A percentile compares a stretch with the other conserved stretches of the same genome.
Conservation (phyloP, 2,888 invertebrate species). For the Eupithecia inturbata region DNA sequence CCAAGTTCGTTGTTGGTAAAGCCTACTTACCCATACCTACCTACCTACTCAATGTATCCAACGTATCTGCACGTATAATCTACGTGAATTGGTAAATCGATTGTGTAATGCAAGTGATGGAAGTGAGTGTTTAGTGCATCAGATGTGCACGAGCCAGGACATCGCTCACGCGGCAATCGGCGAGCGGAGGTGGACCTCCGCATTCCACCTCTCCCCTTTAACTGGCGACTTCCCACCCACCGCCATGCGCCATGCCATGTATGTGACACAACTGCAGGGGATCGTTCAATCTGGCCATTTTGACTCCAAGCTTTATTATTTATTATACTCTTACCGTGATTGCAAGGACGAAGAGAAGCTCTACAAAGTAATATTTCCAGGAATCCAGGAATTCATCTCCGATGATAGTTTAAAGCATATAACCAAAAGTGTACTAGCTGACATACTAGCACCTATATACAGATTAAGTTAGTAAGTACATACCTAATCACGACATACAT, state of each 20-base stretch:
- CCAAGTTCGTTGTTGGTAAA: background rate
- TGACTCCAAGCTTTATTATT: background rate
- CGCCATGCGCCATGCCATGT: constrained; percentile 32
- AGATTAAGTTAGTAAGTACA: no score
- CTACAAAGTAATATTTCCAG: background rate
- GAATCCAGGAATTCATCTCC: no score
- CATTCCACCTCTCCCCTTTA: constrained; percentile 65
- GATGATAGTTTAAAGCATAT: no score
- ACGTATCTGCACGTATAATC: background rate
- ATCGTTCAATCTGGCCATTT: background rate
- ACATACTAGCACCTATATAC: no score
- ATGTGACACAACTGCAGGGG: constrained; percentile 1
- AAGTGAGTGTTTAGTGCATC: constrained; percentile 34
- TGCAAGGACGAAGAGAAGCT: background rate
- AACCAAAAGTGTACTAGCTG: no score
- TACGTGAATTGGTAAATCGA: background rate
- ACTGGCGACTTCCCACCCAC: constrained; percentile 64
- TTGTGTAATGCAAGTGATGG: constrained; percentile 1
- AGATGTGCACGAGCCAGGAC: constrained; percentile 40
- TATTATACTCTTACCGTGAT: no score
- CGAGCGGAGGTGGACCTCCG: constrained; percentile 56
- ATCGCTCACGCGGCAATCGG: constrained; percentile 50
- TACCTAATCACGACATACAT: no score
- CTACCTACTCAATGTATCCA: background rate
- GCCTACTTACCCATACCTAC: no score